Conservation (phyloP, 2,888 invertebrate genomes). For the Alviniconcha strummeri region DNA sequence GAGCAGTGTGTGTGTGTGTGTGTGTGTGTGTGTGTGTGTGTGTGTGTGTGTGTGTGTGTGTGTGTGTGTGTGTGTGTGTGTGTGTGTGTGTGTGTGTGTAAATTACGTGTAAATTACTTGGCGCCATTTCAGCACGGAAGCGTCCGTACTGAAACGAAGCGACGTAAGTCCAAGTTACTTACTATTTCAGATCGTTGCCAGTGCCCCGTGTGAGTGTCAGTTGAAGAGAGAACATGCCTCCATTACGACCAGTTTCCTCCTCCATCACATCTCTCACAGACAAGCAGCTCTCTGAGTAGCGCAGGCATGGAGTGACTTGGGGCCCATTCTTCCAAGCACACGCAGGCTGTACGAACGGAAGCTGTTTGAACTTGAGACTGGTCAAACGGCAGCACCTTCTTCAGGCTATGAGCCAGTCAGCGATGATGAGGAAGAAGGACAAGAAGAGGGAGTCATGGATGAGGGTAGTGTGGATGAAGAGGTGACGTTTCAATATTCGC, state of each 20-base stretch:
- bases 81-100: no score
- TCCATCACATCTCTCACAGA: slow-evolving; percentile 44
- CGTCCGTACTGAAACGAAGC: background rate
- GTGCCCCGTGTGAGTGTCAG: no score
- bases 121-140: slow-evolving; percentile 17
- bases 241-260: background rate
- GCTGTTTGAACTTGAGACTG: slow-evolving; percentile 47
- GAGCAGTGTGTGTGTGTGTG: no score
- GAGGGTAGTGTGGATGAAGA: slow-evolving; percentile 42
- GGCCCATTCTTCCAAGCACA: slow-evolving; percentile 56
- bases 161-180: no score
- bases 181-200: no score
- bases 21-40: no score
- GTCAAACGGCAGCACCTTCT: slow-evolving; percentile 33
- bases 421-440: slow-evolving; percentile 51
- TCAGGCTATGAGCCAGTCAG: slow-evolving; percentile 36
- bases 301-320: slow-evolving; percentile 47
- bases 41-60: no score
- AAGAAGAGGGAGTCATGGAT: slow-evolving; percentile 19
- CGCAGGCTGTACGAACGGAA: slow-evolving; percentile 60
- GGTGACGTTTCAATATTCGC: background rate
- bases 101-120: no score
- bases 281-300: slow-evolving; percentile 49
- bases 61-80: no score
- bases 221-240: no score